Base-by-base conservation (phyloP, 2,888 invertebrate species). In the Pediacus dermestoides region DNA sequence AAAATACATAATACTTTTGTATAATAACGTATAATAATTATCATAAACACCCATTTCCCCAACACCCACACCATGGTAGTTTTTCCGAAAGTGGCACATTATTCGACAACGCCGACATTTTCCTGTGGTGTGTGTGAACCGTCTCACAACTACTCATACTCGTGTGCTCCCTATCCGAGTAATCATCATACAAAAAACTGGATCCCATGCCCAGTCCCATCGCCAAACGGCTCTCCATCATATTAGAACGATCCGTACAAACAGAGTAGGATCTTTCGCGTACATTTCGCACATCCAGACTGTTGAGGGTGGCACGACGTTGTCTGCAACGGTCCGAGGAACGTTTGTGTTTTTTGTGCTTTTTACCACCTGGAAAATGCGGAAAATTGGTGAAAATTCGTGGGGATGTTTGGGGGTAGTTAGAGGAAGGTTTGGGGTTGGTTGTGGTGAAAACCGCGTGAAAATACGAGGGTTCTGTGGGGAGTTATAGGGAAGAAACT, bases 31-130 rank as follows among this genome's bases (percentile, higher is more conserved):
- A 28, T 7, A 28, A 28, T 9, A 28, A 28, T 11, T 15, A 32
- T 58, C 50, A 55, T 45, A 58, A 46, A 64, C 88, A 88, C 1
- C 87, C 86, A 48, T 86, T 86, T 0, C 88, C 87, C 87, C 87
- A 88, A 52, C 88, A 88, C 0, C 85, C 87, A 58, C 87, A 88
- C 87, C 88, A 88, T 0, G 87, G 88, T 50, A 88, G 81, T 54
- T 79, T 83, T 7, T 77, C 81, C 30, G 73, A 74, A 33, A 71
- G 66, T 23, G 74, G 72, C 1, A 76, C 73, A 1, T 60, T 75
- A n/a, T n/a, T n/a, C 1, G 84, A 82, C 26, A 81, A 75, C 34
- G 78, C 78, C 38, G 83, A 76, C 41, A 78, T 73, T 58, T 82
- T 83, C 57, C 81, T 73, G 15, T 45, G 43, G 25, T 52, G 39